Evolutionary conservation across 53 echinoderm and acorn worm genomes (phyloP).

Genomic region (Astropecten irregularis): DNA sequence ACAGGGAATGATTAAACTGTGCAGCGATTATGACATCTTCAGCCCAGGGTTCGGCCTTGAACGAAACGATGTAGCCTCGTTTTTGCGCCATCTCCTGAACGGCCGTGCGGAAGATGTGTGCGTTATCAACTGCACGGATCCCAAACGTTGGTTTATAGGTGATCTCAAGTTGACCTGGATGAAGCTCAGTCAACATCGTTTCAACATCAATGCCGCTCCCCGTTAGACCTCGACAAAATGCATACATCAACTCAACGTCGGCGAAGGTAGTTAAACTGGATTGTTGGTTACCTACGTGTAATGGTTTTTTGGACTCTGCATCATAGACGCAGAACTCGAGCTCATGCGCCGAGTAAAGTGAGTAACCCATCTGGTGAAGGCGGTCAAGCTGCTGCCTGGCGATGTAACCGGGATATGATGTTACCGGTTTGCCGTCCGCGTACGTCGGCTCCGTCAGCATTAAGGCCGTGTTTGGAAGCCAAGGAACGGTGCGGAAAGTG

Average conservation of each 20-base stretch:
- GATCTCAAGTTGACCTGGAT: slow-evolving; percentile 24
- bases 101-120: slow-evolving; percentile 19
- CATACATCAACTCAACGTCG: background rate
- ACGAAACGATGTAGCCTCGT: slow-evolving; percentile 8
- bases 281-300: background rate
- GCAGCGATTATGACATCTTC: background rate
- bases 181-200: background rate
- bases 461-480: background rate
- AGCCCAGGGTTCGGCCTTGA: slow-evolving; percentile 16
- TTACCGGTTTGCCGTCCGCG: slow-evolving; percentile 29
- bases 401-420: background rate
- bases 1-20: slow-evolving; percentile 55
- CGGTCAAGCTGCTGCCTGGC: slow-evolving; percentile 36
- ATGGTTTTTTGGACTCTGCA: background rate
- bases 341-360: slow-evolving; percentile 6
- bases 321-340: slow-evolving; percentile 27
- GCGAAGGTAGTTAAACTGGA: background rate
- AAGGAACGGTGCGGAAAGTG: too few species aligned
- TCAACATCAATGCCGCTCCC: slow-evolving; percentile 25
- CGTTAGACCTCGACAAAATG: background rate
- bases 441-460: slow-evolving; percentile 21
- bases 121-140: slow-evolving; percentile 40
- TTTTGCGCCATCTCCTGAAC: slow-evolving; percentile 27
- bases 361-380: slow-evolving; percentile 11
- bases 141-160: slow-evolving; percentile 34